Evolutionary conservation across 1,140 invertebrate species (phyloP), one percentile per base, ranked within the genome.

Genomic region (Archivesica marissinica): DNA sequence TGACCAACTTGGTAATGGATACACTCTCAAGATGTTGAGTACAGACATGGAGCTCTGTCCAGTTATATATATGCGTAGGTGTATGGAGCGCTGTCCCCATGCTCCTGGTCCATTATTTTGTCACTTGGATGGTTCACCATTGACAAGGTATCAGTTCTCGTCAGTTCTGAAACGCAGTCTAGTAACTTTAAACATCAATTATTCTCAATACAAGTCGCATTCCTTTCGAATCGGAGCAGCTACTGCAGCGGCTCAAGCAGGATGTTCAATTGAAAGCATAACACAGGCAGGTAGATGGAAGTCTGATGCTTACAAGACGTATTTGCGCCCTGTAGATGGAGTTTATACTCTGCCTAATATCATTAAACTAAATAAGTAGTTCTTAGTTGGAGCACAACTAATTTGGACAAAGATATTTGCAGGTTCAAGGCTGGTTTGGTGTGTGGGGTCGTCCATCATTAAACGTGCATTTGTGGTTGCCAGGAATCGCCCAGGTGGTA

Each of bases 1-100:
- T 1, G 82, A 85, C 25, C 84, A 86, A 75, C 28, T 15, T 44
- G 66, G 35, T 3, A 64, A 28, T 39, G 52, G 66, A 1, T 25
- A 30, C 7, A 68, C 25, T 1, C 0, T 77, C n/a, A n/a, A n/a
- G n/a, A n/a, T n/a, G n/a, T 2, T 6, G 23, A 35, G 17, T 52
- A n/a, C 41, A 44, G 23, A 44, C 17, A 11, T 0, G 23, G 9
- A 47, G 44, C 17, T 7, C 17, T 47, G 44, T 17, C 44, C 44
- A 47, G 44, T 47, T 9, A 47, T 17, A 47, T 7, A 7, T 47
- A 17, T 47, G 7, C 44, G 17, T 7, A 7, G 17, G 17, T 47
- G 7, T 47, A 47, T 47, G 44, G 17, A 17, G 44, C 7, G 7
- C 44, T 17, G 44, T 17, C 44, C 44, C 7, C 44, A 7, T 7